Conservation (phyloP, 2,113 vertebrate genomes). For the Megaleporinus macrocephalus region DNA sequence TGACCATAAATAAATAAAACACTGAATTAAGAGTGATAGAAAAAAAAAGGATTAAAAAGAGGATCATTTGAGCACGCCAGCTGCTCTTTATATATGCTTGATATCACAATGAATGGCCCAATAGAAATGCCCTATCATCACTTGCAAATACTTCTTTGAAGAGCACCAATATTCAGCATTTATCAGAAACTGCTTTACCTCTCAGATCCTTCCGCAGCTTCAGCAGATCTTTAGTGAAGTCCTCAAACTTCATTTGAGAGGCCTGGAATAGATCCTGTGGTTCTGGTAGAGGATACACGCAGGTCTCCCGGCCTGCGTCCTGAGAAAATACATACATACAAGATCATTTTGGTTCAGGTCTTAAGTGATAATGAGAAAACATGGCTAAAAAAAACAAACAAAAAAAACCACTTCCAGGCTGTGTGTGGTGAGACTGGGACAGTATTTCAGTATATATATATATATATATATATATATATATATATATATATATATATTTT, state of each 20-base stretch:
- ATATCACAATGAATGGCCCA: too few relatives aligned
- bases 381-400: conserved; percentile 44
- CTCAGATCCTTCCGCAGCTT: conserved; percentile 91
- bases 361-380: too few relatives aligned
- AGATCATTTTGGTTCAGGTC: neutral
- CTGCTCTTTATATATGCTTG: too few relatives aligned
- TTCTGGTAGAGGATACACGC: conserved; percentile 91
- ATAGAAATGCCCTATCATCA: too few relatives aligned
- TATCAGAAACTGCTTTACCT: conserved; percentile 75
- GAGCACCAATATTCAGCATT: neutral
- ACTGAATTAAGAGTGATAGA: neutral
- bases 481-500: too few relatives aligned
- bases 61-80: too few relatives aligned
- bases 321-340: conserved; percentile 62
- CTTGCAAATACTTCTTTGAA: too few relatives aligned
- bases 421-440: too few relatives aligned
- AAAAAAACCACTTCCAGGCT: too few relatives aligned
- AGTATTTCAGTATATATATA: too few relatives aligned
- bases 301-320: conserved; percentile 93
- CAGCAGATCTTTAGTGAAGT: conserved; percentile 92
- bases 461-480: too few relatives aligned
- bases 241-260: conserved; percentile 97
- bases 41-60: neutral
- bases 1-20: too few relatives aligned
- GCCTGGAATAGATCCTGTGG: conserved; percentile 97